Percentiles rank a stretch among this genome's conserved stretches.
Conservation (phyloP, 2,888 invertebrate species). For the Nomada fucata region DNA sequence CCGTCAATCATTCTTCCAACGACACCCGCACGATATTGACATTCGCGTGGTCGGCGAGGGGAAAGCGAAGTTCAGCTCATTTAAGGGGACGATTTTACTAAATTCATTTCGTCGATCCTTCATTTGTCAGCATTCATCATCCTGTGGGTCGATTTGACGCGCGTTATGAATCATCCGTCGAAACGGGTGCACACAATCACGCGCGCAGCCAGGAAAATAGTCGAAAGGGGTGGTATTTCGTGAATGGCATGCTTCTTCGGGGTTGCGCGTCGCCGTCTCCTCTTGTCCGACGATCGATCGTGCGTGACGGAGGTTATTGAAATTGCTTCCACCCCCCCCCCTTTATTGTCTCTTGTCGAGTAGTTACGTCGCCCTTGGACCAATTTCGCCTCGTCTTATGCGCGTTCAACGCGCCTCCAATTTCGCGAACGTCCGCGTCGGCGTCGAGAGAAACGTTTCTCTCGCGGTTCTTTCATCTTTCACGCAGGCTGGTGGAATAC, state of each 20-base stretch:
- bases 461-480: not conserved
- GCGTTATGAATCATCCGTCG: conserved; percentile 16
- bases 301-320: conserved; percentile 56
- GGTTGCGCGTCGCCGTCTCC: conserved; percentile 23
- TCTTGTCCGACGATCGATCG: conserved; percentile 47
- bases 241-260: conserved; percentile 25
- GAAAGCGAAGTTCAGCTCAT: not conserved
- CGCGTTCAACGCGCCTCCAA: conserved; percentile 8
- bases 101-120: not conserved
- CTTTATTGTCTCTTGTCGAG: conserved; percentile 45
- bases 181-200: not conserved
- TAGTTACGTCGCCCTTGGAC: conserved; percentile 50
- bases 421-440: not conserved
- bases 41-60: not conserved
- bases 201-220: not conserved
- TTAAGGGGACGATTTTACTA: not conserved
- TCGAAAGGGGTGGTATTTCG: conserved; percentile 12
- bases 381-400: conserved; percentile 38
- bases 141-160: conserved; percentile 4
- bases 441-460: not conserved
- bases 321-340: conserved; percentile 45
- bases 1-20: conserved; percentile 1
- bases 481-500: too few relatives aligned
- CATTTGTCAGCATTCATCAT: conserved; percentile 31
- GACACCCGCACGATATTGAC: not conserved